These are phyloP conservation scores for Engraulis encrasicolus DNA, from an alignment of 2,113 vertebrate genomes.

Conservation along the genomic window DNA sequence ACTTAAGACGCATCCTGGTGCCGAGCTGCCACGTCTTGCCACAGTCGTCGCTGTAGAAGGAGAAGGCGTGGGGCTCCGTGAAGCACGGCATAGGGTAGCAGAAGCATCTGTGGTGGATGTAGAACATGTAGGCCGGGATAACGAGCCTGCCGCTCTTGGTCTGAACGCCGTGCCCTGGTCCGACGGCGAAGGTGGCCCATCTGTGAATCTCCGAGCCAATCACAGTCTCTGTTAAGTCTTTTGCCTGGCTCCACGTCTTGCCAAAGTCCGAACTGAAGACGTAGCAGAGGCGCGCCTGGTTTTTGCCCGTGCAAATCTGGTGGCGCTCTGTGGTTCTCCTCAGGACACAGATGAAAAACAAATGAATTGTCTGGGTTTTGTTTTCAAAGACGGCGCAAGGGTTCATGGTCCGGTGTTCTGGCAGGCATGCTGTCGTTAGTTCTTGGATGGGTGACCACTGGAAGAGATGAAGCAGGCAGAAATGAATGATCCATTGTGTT, in stretches of 20 bases:
- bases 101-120: conserved; percentile 62
- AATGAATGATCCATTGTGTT: neutral
- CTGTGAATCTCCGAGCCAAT: conserved; percentile 76
- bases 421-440: conserved; percentile 62
- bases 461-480: conserved; percentile 22
- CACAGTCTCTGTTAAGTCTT: conserved; percentile 83
- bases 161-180: conserved; percentile 90
- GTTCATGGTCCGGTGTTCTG: conserved; percentile 77
- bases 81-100: conserved; percentile 56
- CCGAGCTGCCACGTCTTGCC: conserved; percentile 82
- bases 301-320: conserved; percentile 85
- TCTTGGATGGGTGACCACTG: conserved; percentile 74
- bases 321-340: conserved; percentile 72
- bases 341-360: conserved; percentile 89
- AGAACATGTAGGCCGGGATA: conserved; percentile 87
- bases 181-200: conserved; percentile 92
- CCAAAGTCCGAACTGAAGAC: conserved; percentile 83
- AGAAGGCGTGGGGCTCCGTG: conserved; percentile 75
- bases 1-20: conserved; percentile 48
- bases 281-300: conserved; percentile 85
- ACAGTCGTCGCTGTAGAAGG: conserved; percentile 86
- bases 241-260: conserved; percentile 80
- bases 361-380: conserved; percentile 73
- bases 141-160: conserved; percentile 80
- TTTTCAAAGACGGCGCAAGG: conserved; percentile 80